A percentile compares a stretch with the other conserved stretches of the same genome.
phyloP scores from a whole-genome alignment of 2,888 invertebrate genomes.

The Blomia tropicalis region DNA sequence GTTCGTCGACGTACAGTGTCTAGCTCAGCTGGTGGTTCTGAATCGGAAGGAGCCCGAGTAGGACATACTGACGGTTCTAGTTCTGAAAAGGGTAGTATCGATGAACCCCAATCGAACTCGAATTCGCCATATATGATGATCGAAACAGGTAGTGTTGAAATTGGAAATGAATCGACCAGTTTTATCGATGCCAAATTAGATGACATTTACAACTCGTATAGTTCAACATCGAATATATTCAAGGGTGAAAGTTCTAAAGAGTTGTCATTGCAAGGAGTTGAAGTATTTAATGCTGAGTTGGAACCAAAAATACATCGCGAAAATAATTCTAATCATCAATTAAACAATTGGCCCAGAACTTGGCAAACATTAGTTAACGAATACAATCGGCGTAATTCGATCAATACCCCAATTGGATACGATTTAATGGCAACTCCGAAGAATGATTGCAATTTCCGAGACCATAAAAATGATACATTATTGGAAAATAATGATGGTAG shows the following conservation, averaged over 20 bases:
- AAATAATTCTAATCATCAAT: neutral
- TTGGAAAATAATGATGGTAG: neutral
- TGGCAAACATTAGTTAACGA: slow-evolving; percentile 1
- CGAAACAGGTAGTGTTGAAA: neutral
- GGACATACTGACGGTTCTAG: neutral
- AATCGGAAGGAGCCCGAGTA: neutral
- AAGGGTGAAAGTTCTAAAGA: neutral
- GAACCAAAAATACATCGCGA: no score
- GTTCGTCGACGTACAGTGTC: neutral
- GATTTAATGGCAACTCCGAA: neutral
- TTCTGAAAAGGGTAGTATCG: neutral
- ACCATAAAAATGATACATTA: no score
- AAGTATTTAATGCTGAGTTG: neutral
- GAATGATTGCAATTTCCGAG: neutral
- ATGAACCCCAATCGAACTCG: neutral
- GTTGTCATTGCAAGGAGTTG: neutral
- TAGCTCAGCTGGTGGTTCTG: neutral
- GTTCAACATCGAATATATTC: neutral
- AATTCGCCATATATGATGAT: neutral
- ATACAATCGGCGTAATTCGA: neutral
- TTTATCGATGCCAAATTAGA: slow-evolving; percentile 5
- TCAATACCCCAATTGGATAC: slow-evolving; percentile 3
- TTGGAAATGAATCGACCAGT: neutral
- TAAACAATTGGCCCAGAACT: neutral
- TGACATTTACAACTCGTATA: neutral